Base-by-base conservation (phyloP, 2,888 invertebrate species). In the Diploptera punctata region DNA sequence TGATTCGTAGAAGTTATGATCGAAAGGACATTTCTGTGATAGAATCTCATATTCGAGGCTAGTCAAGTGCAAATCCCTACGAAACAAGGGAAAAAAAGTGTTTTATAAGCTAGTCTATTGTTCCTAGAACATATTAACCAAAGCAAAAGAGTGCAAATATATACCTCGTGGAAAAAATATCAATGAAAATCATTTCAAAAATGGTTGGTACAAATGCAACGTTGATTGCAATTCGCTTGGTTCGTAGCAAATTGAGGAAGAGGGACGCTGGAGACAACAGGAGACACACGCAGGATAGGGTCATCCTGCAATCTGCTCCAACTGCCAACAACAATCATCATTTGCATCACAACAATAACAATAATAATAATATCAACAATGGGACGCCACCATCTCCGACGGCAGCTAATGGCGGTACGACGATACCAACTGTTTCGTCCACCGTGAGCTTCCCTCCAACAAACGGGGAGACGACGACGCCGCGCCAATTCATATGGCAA, bases 161-260 rank as follows among this genome's bases (percentile, higher is more conserved):
- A 57, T n/a, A n/a, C n/a, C n/a, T n/a, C n/a, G n/a, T n/a, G n/a
- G n/a, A n/a, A n/a, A n/a, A n/a, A 10, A 33, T 7, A 10, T 33
- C 33, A 33, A 33, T 7, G 10, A 33, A 10, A 5, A 5, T 33
- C 10, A 5, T 33, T 33, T 9, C 18, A 29, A 89, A 88, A 81
- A 93, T 93, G 93, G 93, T 93, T 84, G 93, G 93, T 84, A 92
- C 89, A 86, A 92, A 92, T 86, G 92, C 92, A 84, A 74, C 77
- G 18, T 92, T 92, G 82, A 89, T 93, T 86, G 93, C 93, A 84
- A 92, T 94, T 84, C 93, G 93, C 86, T 91, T 94, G 90, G 93
- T 94, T 86, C 93, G 93, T 90, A 94, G 93, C 86, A 94, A 94
- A 87, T 88, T 94, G 86, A 89, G 93, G 81, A 94, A 94, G 86